Evolutionary conservation across 2,113 vertebrate species (phyloP).

Genomic region (Canis aureus): DNA sequence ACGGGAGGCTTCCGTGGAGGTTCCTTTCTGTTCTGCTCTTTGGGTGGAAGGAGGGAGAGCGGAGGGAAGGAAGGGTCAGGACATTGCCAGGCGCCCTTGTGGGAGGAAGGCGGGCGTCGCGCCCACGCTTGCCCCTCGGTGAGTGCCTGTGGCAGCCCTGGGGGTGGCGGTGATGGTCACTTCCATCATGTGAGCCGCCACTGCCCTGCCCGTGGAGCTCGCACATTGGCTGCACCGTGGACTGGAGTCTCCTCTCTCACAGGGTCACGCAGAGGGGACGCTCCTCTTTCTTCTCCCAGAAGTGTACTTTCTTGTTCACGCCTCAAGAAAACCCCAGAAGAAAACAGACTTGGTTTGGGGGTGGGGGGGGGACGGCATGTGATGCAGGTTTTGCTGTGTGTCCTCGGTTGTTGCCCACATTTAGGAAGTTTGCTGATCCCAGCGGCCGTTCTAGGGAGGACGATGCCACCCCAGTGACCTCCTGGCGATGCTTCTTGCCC

Average conservation of each 20-base stretch:
- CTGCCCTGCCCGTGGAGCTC: neutral
- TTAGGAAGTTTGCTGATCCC: conserved; percentile 81
- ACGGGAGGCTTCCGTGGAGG: neutral
- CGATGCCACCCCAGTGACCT: neutral
- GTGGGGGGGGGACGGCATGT: too few relatives aligned
- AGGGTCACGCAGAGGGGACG: neutral
- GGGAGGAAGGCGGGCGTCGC: neutral
- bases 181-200: neutral
- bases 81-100: neutral
- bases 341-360: neutral
- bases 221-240: neutral
- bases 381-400: neutral
- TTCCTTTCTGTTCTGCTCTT: neutral
- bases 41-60: neutral
- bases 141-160: neutral
- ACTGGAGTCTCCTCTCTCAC: neutral
- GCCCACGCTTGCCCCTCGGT: too few relatives aligned
- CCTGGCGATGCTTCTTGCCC: neutral
- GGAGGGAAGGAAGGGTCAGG: neutral
- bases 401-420: conserved; percentile 56
- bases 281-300: neutral
- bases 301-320: neutral
- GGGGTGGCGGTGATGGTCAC: neutral
- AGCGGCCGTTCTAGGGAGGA: neutral
- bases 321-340: neutral